Evolutionary conservation across 1,140 invertebrate genomes (phyloP), one percentile per base, ranked within the genome.

Genomic region (Trachelipus rathkii): DNA sequence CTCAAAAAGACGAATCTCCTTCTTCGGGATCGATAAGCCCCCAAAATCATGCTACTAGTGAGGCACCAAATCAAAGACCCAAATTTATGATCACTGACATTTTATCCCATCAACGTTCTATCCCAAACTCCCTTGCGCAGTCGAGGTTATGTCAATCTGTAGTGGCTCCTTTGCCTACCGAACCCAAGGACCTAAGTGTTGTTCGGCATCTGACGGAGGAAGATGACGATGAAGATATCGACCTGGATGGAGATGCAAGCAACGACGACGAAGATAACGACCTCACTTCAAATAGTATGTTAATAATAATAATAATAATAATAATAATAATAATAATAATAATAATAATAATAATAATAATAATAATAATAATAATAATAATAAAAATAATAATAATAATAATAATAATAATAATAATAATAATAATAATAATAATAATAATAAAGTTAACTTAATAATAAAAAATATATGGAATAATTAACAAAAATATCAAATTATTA

Each of bases 231-330:
- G 50, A 60, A 2, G 50, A 60, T 19, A 60, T 60, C 50, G 50
- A 60, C 19, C 19, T 60, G 19, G 50, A 60, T 19, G 50, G 50
- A 13, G 50, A 60, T 15, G 50, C 11, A 60, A 60, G 50, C 19
- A 60, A 60, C 50, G 50, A 60, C 50, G 50, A 60, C 11, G 50
- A 60, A 13, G 50, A 60, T 19, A 60, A 60, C 50, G 50, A 60
- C 19, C 19, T 60, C 11, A 19, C 19, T 60, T 60, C 50, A 19
- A 15, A 13, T 3, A 60, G 50, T 60, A 60, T 1, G 50, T 60
- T 60, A 2, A 15, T 6, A 33, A 6, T 33, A 33, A 33, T 33
- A 33, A 33, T 33, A 33, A 33, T 33, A 33, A 33, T 33, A 3
- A 3, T 1, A 33, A 33, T 33, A 33, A 33, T 33, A 33, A 33